These are phyloP conservation scores for Laspeyria flexula DNA, from an alignment of 2,888 invertebrate genomes.

Conservation along the genomic window DNA sequence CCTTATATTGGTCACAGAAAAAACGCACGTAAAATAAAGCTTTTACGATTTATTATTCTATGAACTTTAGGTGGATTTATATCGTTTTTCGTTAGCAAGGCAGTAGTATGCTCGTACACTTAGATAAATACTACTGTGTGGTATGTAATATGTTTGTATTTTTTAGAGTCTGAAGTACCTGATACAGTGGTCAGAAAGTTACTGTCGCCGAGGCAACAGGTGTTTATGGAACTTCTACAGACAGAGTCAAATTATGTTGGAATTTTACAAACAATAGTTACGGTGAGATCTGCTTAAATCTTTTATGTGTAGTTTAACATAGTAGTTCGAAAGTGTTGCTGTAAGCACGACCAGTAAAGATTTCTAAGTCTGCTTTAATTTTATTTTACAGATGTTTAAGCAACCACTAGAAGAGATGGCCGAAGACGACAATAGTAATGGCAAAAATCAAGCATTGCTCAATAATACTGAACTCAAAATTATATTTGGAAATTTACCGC, in stretches of 20 bases:
- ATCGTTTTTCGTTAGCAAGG: too few species aligned
- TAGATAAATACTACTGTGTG: too few species aligned
- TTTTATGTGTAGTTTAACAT: neutral
- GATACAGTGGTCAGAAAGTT: slow-evolving; percentile 89
- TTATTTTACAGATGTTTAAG: slow-evolving; percentile 92
- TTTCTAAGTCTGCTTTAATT: too few species aligned
- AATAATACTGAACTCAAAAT: slow-evolving; percentile 97
- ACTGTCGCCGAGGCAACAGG: slow-evolving; percentile 92
- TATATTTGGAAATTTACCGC: slow-evolving; percentile 97
- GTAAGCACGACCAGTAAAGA: too few species aligned
- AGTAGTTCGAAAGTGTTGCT: too few species aligned
- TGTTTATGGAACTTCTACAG: slow-evolving; percentile 96
- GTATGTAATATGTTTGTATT: neutral
- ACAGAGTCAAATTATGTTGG: slow-evolving; percentile 99
- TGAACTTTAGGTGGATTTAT: too few species aligned
- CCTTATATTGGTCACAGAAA: too few species aligned
- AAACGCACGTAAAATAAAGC: too few species aligned
- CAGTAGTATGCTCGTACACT: too few species aligned
- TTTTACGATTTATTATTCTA: too few species aligned
- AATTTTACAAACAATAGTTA: slow-evolving; percentile 96
- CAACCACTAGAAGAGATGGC: slow-evolving; percentile 95
- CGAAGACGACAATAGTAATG: slow-evolving; percentile 89
- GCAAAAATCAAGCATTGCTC: slow-evolving; percentile 89
- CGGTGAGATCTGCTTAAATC: slow-evolving; percentile 82
- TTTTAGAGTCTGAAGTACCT: slow-evolving; percentile 82